These are phyloP conservation scores for Eumacrocentrus americanus DNA, from an alignment of 2,888 invertebrate genomes.

Conservation along the genomic window DNA sequence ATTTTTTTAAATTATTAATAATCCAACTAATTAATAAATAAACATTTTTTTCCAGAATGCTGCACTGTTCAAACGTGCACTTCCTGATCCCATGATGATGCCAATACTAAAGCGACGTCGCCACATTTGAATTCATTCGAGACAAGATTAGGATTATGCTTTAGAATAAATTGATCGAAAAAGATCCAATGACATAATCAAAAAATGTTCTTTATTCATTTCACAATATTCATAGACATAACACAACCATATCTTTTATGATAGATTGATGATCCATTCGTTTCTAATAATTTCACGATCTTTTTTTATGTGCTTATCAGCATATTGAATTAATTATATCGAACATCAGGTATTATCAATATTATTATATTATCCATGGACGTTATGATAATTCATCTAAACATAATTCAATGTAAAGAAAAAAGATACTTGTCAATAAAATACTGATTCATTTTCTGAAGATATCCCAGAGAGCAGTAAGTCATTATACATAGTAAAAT, in stretches of 20 bases:
- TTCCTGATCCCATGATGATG: slow-evolving; percentile 37
- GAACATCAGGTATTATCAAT: slow-evolving; percentile 17
- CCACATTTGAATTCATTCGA: background rate
- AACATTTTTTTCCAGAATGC: background rate
- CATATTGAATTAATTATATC: slow-evolving; percentile 13
- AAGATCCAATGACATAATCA: background rate
- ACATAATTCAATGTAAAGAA: background rate
- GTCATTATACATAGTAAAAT: background rate
- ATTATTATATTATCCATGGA: slow-evolving; percentile 7
- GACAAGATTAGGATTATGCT: no score
- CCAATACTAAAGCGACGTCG: slow-evolving; percentile 40
- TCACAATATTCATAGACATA: background rate
- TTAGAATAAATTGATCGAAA: background rate
- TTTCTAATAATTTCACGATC: background rate
- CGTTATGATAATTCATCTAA: slow-evolving; percentile 14
- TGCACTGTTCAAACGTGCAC: slow-evolving; percentile 37
- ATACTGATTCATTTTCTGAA: slow-evolving; percentile 11
- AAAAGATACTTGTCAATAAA: slow-evolving; percentile 5
- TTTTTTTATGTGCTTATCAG: background rate
- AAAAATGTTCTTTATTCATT: background rate
- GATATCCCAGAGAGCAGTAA: no score
- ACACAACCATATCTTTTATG: background rate
- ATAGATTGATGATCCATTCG: no score
- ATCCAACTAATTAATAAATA: background rate
- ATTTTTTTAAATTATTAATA: background rate